Evolutionary conservation across 2,113 vertebrate genomes (phyloP), one percentile per base, ranked within the genome.

Genomic region (Erpornis zantholeuca): DNA sequence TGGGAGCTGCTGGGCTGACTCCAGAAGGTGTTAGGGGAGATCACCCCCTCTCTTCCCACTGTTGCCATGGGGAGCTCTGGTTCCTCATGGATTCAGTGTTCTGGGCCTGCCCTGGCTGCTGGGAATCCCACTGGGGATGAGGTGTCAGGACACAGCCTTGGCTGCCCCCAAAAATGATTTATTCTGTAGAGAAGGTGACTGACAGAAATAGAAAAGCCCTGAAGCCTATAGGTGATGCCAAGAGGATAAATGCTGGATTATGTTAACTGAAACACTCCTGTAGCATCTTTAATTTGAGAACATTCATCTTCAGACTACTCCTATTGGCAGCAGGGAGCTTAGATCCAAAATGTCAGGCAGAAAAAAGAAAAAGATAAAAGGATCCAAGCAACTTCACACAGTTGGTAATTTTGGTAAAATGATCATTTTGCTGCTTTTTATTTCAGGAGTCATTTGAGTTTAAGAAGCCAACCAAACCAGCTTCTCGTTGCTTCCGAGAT

Each of bases 391-490:
- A 6, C 19, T 66, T 10, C 8, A 14, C 2, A 7, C 33, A 5
- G 16, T 23, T 35, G 18, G 21, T 75, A 8, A 6, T 25, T 80
- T 29, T 44, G 64, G 7, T 44, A 5, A 56, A 71, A 38, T 9
- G 13, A 29, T 80, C 0, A 0, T n/a, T 93, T 69, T 70, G 77
- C 36, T 91, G 5, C 1, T 72, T n/a, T 50, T 63, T 23, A 5
- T 44, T 69, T 22, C 80, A 99, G 99, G 99, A 99, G 90, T 92
- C 97, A 1, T 99, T 99, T 97, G 98, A 99, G 86, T 99, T 99
- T 94, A 99, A 99, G 98, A 99, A 99, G 90, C 99, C 99, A 44
- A 86, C 96, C 52, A 97, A 98, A 66, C 99, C 99, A 16, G 98
- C 88, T 15, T 98, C 98, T 16, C 98, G 99, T 33, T 91, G 96